Evolutionary conservation across 2,888 invertebrate species (phyloP), one percentile per base, ranked within the genome.

Genomic region (Idaea biselata): DNA sequence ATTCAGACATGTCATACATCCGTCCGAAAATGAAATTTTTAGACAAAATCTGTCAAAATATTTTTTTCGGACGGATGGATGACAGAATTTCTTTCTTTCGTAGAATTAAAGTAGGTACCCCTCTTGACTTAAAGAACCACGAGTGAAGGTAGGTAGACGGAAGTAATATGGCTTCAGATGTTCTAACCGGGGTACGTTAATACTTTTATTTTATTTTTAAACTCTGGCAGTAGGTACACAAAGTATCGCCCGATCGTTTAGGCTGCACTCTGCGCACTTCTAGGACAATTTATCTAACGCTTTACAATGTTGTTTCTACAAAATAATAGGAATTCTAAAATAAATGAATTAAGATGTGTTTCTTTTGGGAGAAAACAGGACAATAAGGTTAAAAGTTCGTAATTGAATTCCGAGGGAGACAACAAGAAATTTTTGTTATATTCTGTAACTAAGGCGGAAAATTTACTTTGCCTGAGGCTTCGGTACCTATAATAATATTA

Each of bases 261-360:
- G 44, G 6, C 44, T 11, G 11, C 11, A 44, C 14, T 44, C 44
- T 44, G 44, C 44, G 8, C 14, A 14, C 44, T 8, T 1, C 44
- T 44, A 44, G 44, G 44, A 44, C 14, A 44, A 44, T 14, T 44
- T 44, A 67, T 63, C 60, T 60, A 64, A 62, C 62, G 63, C 44
- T 44, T 11, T 44, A 44, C 44, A 44, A 44, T 44, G 44, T 14
- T 44, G 44, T 44, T 44, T 44, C 5, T 44, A 44, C 68, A 70
- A 68, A 72, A 68, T 69, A 67, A 70, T 67, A 65, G 60, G 61
- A 67, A 68, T 68, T 44, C 66, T 60, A 58, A 59, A 44, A 59
- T 64, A 70, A 67, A 70, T 70, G 70, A 68, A 70, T 72, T 68
- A 72, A 70, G 67, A 72, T 66, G 66, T 72, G 68, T 68, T 25